Base-by-base conservation (phyloP, 1,140 invertebrate species). In the Probaryconus sp. region DNA sequence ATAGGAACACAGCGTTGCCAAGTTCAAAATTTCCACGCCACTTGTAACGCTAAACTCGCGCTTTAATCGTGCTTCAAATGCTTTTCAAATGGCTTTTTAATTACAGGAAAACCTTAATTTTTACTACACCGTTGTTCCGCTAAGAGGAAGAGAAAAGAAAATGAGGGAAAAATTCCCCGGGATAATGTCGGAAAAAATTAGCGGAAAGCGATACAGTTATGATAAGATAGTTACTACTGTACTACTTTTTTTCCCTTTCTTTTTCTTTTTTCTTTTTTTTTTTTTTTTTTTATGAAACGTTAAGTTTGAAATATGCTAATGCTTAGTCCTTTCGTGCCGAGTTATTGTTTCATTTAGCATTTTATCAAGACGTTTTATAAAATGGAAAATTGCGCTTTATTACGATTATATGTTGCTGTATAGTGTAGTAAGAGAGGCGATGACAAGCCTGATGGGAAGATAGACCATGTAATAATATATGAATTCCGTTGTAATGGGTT, bases 11-110 rank as follows among this genome's bases (percentile, higher is more conserved):
- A 63, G 68, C 55, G 69, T 73, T 73, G 69, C 69, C 69, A 65
- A 61, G 60, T 53, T 51, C 56, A 35, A 56, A 42, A 50, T 71
- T 71, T 64, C 17, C 18, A 11, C 56, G 40, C 56, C 47, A 70
- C 53, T 51, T 30, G 64, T 50, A 35, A 50, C 53, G 64, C 45
- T 42, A 43, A 50, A 58, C 31, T 18, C 55, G 48, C 4, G 48
- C 38, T 56, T 55, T 70, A 70, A 61, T 70, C 48, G 65, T 24
- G 31, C 48, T 47, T 61, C 65, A 61, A 70, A 70, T 33, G 58
- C 67, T 35, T 56, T 55, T 47, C 42, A 55, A 70, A 70, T 47
- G 37, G 56, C 40, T 70, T 70, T 70, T 70, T 70, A 70, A 70
- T 70, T 63, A 70, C 67, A 55, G 67, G 50, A 70, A 71, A 56